These are phyloP conservation scores for Naja naja DNA, from an alignment of 2,113 vertebrate species.

Conservation along the genomic window DNA sequence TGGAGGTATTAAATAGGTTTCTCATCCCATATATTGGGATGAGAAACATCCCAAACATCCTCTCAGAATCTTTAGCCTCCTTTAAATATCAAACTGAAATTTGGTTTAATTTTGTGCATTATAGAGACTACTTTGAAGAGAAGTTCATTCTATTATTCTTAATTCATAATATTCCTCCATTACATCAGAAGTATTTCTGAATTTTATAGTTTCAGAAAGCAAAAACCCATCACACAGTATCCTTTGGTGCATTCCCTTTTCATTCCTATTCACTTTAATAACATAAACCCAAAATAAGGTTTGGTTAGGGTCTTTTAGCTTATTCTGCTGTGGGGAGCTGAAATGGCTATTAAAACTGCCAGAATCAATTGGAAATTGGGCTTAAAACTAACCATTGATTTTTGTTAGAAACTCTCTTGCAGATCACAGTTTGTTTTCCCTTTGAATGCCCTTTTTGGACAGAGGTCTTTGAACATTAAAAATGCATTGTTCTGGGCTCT, in stretches of 20 bases:
- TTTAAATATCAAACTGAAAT: background rate
- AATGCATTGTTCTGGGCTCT: background rate
- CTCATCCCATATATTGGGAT: background rate
- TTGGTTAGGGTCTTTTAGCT: conserved; percentile 5
- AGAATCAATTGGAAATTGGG: background rate
- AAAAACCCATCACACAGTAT: background rate
- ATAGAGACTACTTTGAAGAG: background rate
- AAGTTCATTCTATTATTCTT: background rate
- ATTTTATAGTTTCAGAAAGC: background rate
- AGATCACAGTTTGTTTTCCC: background rate
- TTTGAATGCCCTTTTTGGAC: background rate
- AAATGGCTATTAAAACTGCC: background rate
- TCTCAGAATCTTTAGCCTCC: background rate
- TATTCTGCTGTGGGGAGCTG: background rate
- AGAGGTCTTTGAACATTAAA: background rate
- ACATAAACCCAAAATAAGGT: background rate
- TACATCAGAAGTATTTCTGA: background rate
- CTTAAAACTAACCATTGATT: background rate
- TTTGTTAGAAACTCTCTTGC: conserved; percentile 2
- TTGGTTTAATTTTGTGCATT: background rate
- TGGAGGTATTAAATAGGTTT: background rate
- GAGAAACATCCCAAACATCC: no score
- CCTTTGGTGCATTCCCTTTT: conserved; percentile 2
- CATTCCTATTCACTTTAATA: accelerated
- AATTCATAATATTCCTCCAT: background rate